Conservation (phyloP, 1,140 invertebrate species). For the Drosophila pseudoobscura region DNA sequence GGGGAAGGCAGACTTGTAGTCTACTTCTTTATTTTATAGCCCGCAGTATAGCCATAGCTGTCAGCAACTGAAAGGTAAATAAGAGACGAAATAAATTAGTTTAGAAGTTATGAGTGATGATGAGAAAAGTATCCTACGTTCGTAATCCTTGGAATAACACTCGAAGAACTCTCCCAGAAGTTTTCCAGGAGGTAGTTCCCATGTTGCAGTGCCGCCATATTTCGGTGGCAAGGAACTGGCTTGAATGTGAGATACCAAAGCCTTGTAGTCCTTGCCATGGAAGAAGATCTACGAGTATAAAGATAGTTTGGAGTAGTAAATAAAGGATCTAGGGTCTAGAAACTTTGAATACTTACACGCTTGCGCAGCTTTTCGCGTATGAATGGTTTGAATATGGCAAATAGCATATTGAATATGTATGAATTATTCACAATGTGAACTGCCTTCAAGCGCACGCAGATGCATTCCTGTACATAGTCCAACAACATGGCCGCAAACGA, state of each 20-base stretch:
- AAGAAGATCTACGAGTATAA: constrained; percentile 86
- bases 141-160: constrained; percentile 85
- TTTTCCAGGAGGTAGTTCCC: constrained; percentile 84
- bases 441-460: constrained; percentile 86
- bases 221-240: constrained; percentile 87
- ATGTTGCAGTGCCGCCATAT: constrained; percentile 87
- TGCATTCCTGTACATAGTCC: constrained; percentile 87
- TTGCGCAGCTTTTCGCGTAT: constrained; percentile 87
- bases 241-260: constrained; percentile 87
- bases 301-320: background rate
- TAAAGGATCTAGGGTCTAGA: background rate
- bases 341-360: constrained; percentile 82
- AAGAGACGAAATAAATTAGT: constrained; percentile 1
- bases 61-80: constrained; percentile 60
- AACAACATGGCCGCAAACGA: constrained; percentile 86
- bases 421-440: constrained; percentile 92
- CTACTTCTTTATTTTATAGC: constrained; percentile 68
- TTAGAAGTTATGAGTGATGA: background rate
- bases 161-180: constrained; percentile 85
- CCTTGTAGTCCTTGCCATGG: constrained; percentile 89
- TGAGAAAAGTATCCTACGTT: constrained; percentile 83
- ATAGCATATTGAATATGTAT: constrained; percentile 90
- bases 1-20: background rate
- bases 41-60: constrained; percentile 71
- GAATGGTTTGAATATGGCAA: constrained; percentile 91